These are phyloP conservation scores for Coptodon rendalli DNA, from an alignment of 2,113 vertebrate genomes.

Conservation along the genomic window DNA sequence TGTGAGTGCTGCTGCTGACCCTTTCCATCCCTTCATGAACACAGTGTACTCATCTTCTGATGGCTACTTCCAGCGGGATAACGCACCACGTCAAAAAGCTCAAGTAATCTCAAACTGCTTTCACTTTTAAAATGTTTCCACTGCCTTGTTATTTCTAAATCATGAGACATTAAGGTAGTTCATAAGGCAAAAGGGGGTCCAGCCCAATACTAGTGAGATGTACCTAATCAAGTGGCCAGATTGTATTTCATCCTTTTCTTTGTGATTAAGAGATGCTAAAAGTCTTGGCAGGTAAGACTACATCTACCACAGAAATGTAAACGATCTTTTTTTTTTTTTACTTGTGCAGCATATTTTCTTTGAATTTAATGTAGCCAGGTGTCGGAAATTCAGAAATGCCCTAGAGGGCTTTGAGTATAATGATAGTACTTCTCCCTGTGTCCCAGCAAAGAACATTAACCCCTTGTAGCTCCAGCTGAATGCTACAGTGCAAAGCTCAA, in stretches of 20 bases:
- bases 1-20: background rate
- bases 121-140: background rate
- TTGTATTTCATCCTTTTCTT: background rate
- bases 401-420: slow-evolving; percentile 10
- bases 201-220: background rate
- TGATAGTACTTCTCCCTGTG: background rate
- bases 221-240: background rate
- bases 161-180: background rate
- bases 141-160: background rate
- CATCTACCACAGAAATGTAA: background rate
- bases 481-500: background rate
- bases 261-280: background rate
- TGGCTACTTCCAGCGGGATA: background rate
- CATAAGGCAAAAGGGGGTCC: accelerated
- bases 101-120: background rate
- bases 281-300: background rate
- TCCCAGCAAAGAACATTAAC: slow-evolving; percentile 6
- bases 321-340: background rate
- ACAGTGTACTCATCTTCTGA: background rate
- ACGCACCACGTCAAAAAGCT: background rate
- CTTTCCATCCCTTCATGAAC: background rate
- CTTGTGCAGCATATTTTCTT: background rate
- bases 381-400: slow-evolving; percentile 4
- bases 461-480: background rate
- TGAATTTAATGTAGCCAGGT: slow-evolving; percentile 16